Base-by-base conservation (phyloP, 2,113 vertebrate species). In the Cardinalis cardinalis region DNA sequence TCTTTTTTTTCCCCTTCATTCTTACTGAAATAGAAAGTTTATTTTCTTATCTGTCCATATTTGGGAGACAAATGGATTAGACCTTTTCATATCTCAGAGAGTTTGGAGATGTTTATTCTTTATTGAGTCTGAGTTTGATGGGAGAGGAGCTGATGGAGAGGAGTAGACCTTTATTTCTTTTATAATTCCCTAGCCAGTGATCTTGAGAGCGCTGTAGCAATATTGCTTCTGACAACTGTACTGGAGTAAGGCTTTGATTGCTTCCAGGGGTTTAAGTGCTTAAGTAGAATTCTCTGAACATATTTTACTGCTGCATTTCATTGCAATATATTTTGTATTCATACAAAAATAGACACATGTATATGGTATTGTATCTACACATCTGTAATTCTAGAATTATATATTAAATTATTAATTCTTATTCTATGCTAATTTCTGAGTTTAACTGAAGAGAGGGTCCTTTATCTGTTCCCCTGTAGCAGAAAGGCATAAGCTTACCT, bases 291-390 rank as follows among this genome's bases (percentile, higher is more conserved):
- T 36, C 18, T 76, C n/a, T n/a, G 17, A 51, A 7, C 7, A 18
- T 79, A 21, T 44, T 80, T 65, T 78, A 38, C 21, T 74, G 7
- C 53, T 92, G 0, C 8, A 5, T 41, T 76, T 76, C 18, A 29
- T 51, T 74, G 44, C 28, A 52, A 8, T 80, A 1, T 43, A 18
- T 74, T 87, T 85, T 76, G 6, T 69, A 10, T 71, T 38, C 1
- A 3, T 43, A 48, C 1, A 14, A 46, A 46, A 52, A 24, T 12
- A 32, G 3, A 19, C 5, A 52, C 4, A 1, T 14, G 3, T 17
- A 13, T 44, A 3, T 52, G 4, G 71, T 66, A n/a, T 4, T 60
- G 9, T 75, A 81, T 38, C 24, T 72, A 38, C 18, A 14, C 56
- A 56, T 44, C 9, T 51, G 14, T 77, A 76, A 56, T 83, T 24